phyloP scores from a whole-genome alignment of 2,888 invertebrate species.

The Formica aserva region DNA sequence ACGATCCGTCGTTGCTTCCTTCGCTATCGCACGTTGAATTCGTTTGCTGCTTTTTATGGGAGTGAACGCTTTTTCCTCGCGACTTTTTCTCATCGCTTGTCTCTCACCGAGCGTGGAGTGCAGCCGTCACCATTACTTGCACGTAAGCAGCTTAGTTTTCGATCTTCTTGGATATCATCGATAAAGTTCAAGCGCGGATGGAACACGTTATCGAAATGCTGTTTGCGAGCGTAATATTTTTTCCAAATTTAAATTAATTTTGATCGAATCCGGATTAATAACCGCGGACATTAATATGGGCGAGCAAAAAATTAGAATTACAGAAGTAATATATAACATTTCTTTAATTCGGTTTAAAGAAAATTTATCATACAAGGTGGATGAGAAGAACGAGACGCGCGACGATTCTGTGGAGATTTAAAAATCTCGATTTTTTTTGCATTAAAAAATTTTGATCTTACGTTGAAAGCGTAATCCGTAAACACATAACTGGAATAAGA shows the following conservation, averaged over 20 bases:
- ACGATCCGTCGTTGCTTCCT: conserved; percentile 51
- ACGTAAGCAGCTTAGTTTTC: conserved; percentile 51
- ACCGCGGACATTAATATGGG: not conserved
- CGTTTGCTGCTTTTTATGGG: conserved; percentile 37
- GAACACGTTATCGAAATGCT: conserved; percentile 20
- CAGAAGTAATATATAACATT: not conserved
- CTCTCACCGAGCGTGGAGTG: not conserved
- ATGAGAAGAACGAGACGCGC: not conserved
- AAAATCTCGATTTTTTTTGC: not conserved
- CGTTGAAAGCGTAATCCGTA: not conserved
- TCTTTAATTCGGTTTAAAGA: not conserved
- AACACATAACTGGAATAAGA: not conserved
- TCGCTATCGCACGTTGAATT: conserved; percentile 33
- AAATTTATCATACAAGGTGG: not conserved
- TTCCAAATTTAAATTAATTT: not conserved
- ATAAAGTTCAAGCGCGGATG: conserved; percentile 22
- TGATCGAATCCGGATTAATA: not conserved
- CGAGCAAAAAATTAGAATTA: not conserved
- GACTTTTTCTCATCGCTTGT: conserved; percentile 12
- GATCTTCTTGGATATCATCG: conserved; percentile 44
- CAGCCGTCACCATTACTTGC: conserved; percentile 2
- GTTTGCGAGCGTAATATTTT: conserved; percentile 5
- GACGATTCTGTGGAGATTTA: not conserved
- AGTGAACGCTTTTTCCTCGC: conserved; percentile 16
- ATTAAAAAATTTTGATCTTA: not conserved